phyloP scores from a whole-genome alignment of 2,113 vertebrate species.

The Crocuta crocuta region DNA sequence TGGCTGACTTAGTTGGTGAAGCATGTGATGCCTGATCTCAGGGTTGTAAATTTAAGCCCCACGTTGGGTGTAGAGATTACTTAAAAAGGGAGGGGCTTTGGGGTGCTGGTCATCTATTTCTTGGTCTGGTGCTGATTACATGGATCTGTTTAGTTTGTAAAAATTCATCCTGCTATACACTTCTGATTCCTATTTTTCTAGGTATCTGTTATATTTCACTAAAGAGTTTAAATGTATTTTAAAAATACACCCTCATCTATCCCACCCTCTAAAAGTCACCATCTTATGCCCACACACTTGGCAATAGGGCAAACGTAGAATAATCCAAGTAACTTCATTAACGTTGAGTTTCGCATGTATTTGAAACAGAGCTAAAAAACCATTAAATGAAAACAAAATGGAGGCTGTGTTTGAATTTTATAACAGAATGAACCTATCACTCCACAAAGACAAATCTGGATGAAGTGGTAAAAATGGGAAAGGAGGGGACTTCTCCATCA shows the following conservation, averaged over 20 bases:
- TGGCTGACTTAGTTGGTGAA: not conserved
- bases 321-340: not conserved
- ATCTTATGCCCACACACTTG: not conserved
- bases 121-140: not conserved
- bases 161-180: not conserved
- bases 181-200: not conserved
- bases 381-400: not conserved
- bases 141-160: not conserved
- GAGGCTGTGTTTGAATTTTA: not conserved
- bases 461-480: not conserved
- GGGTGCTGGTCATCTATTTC: not conserved
- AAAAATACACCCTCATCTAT: not conserved
- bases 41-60: not conserved
- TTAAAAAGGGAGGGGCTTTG: not conserved
- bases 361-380: constrained; percentile 3
- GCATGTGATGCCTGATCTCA: not conserved
- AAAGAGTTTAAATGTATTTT: not conserved
- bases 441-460: not conserved
- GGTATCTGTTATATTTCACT: not conserved
- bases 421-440: not conserved
- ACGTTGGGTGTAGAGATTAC: not conserved
- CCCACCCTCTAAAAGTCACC: not conserved
- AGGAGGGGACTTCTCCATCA: not conserved
- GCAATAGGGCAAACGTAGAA: constrained; percentile 3
- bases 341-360: not conserved